Conservation (phyloP, 2,888 invertebrate species). For the Melieria crassipennis region DNA sequence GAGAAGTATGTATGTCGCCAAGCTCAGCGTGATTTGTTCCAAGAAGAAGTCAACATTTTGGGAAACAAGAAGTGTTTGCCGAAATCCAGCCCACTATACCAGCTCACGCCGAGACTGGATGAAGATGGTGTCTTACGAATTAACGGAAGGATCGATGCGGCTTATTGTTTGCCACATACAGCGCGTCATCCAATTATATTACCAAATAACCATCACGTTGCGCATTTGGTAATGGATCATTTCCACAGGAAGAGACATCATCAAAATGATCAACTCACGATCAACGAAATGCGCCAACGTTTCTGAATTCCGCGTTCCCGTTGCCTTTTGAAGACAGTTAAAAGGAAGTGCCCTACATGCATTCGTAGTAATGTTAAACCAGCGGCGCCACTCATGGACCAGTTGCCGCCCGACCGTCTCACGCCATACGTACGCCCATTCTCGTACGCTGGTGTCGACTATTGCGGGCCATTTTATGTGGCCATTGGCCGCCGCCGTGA, state of each 20-base stretch:
- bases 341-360: constrained; percentile 19
- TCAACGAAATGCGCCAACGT: constrained; percentile 34
- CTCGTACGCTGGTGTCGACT: constrained; percentile 43
- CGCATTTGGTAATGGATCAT: constrained; percentile 4
- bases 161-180: constrained; percentile 25
- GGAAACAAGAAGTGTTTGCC: constrained; percentile 5
- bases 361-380: constrained; percentile 32
- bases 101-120: constrained; percentile 31
- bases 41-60: neutral
- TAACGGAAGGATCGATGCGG: constrained; percentile 25
- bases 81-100: constrained; percentile 10
- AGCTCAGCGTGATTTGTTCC: constrained; percentile 8
- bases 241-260: constrained; percentile 27
- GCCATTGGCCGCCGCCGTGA: constrained; percentile 38
- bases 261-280: constrained; percentile 28
- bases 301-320: constrained; percentile 35
- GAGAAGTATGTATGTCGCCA: neutral
- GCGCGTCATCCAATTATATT: constrained; percentile 21
- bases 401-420: constrained; percentile 37
- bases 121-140: constrained; percentile 13
- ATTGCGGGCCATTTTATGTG: constrained; percentile 40
- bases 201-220: neutral
- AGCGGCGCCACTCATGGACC: constrained; percentile 42
- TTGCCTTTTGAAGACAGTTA: constrained; percentile 22
- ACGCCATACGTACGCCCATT: constrained; percentile 41